phyloP scores from a whole-genome alignment of 2,888 invertebrate genomes.

The Odontomyia ornata region DNA sequence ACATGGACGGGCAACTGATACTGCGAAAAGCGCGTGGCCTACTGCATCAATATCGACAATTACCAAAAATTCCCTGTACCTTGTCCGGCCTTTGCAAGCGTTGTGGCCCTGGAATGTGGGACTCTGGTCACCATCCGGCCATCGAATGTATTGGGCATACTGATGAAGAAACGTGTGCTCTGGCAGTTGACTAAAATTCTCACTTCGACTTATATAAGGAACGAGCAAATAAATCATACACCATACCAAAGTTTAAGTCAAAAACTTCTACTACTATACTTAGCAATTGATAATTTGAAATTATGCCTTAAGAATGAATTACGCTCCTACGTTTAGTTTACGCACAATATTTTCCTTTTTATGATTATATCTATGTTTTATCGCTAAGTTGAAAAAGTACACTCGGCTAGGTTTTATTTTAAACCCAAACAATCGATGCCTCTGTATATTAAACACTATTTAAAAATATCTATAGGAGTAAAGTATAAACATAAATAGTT shows the following conservation, averaged over 20 bases:
- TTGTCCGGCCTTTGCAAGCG: conserved; percentile 86
- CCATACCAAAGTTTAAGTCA: conserved; percentile 14
- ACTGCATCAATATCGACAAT: conserved; percentile 88
- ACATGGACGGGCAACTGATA: conserved; percentile 93
- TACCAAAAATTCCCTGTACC: conserved; percentile 88
- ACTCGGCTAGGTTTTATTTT: not conserved
- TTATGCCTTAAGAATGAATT: conserved; percentile 37
- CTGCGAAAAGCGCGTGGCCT: conserved; percentile 91
- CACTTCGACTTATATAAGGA: not conserved
- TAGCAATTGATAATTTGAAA: conserved; percentile 28
- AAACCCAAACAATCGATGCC: not conserved
- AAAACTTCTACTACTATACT: not conserved
- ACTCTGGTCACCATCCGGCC: conserved; percentile 87
- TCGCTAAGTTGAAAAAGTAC: not conserved
- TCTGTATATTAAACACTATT: not conserved
- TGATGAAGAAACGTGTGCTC: conserved; percentile 67
- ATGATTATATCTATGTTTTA: not conserved
- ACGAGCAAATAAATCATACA: conserved; percentile 15
- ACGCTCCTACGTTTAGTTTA: not conserved
- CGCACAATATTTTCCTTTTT: not conserved
- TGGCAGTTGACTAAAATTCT: conserved; percentile 61
- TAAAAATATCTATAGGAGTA: not conserved
- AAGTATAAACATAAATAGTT: not conserved
- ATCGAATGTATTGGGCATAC: conserved; percentile 83
- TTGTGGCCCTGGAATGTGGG: conserved; percentile 95